These are phyloP conservation scores for Nanorana parkeri DNA, from an alignment of 2,113 vertebrate species.

Conservation along the genomic window DNA sequence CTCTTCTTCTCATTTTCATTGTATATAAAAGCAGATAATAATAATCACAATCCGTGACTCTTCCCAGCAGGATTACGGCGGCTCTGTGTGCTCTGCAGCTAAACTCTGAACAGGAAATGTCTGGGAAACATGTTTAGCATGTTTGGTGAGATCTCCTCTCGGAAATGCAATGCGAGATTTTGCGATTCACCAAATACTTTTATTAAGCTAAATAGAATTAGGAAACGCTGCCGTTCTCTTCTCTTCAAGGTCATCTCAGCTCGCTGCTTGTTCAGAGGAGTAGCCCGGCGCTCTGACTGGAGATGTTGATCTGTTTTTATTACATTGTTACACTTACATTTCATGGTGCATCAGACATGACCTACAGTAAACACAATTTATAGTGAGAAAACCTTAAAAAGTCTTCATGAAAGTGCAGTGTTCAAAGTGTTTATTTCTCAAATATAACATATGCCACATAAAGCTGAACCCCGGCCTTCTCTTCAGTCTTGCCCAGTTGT, in stretches of 20 bases:
- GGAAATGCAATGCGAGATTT: neutral
- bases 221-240: slow-evolving; percentile 9
- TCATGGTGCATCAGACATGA: too few relatives aligned
- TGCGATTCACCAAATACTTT: neutral
- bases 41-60: neutral
- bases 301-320: neutral
- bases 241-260: slow-evolving; percentile 24
- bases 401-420: too few relatives aligned
- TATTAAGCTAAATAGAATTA: slow-evolving; percentile 37
- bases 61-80: neutral
- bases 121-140: neutral
- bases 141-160: neutral
- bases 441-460: too few relatives aligned
- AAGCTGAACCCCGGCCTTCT: too few relatives aligned
- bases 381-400: too few relatives aligned
- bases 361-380: too few relatives aligned
- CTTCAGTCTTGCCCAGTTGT: too few relatives aligned
- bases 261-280: neutral
- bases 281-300: neutral
- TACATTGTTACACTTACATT: too few relatives aligned
- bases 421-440: too few relatives aligned
- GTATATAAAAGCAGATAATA: neutral
- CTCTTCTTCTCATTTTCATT: neutral
- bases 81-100: neutral
- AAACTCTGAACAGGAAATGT: neutral